Percentiles rank a stretch among this genome's conserved stretches.
Evolutionary conservation across 1,140 invertebrate genomes (phyloP).

Genomic region (Papilio helenus): DNA sequence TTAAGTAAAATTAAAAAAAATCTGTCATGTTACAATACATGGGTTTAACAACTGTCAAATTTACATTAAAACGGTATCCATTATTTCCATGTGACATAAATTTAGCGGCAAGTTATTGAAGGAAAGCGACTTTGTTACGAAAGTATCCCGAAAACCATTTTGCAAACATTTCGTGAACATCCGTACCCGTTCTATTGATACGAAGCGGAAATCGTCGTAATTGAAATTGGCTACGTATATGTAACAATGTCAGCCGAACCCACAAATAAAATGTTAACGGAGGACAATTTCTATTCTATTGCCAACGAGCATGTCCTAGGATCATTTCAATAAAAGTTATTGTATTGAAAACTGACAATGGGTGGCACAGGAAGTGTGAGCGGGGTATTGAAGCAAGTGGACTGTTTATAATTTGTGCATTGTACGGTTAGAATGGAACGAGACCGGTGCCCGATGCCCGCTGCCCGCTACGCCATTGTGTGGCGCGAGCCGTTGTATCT

Average conservation of each 20-base stretch:
- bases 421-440: constrained; percentile 67
- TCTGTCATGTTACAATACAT: constrained; percentile 43
- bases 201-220: constrained; percentile 74
- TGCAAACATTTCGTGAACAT: constrained; percentile 58
- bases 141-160: constrained; percentile 55
- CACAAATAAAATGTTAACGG: constrained; percentile 71
- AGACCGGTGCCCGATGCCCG: constrained; percentile 55
- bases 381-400: constrained; percentile 76
- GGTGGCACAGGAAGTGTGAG: constrained; percentile 75
- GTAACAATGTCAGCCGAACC: constrained; percentile 69
- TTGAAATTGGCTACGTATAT: constrained; percentile 67
- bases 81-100: constrained; percentile 57
- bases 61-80: constrained; percentile 45
- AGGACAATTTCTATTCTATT: constrained; percentile 51
- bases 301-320: constrained; percentile 66
- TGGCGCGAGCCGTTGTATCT: constrained; percentile 54
- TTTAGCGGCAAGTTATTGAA: constrained; percentile 59
- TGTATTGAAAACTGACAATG: constrained; percentile 79
- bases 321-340: constrained; percentile 82
- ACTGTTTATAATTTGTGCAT: constrained; percentile 82
- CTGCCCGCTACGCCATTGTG: constrained; percentile 59
- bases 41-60: constrained; percentile 12
- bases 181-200: constrained; percentile 65
- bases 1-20: constrained; percentile 19
- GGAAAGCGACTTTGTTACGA: constrained; percentile 50